These are phyloP conservation scores for Siderastrea siderea DNA, from an alignment of 92 coral and sea anemone species.

Conservation along the genomic window DNA sequence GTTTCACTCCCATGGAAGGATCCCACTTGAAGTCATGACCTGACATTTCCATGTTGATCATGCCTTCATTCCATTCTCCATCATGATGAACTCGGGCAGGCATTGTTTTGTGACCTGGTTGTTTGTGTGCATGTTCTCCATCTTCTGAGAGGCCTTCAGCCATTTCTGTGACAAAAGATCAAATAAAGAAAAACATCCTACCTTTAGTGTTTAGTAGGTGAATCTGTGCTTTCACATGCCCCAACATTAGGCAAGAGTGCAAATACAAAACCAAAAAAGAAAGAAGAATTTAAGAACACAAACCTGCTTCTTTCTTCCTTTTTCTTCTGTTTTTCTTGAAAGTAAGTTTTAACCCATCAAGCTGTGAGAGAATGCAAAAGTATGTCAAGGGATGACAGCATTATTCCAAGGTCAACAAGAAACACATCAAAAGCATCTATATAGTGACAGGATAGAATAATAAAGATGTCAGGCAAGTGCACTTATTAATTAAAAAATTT, in stretches of 20 bases:
- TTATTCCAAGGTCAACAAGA: too few relatives aligned
- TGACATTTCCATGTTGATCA: constrained; percentile 40
- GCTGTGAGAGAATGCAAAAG: constrained; percentile 56
- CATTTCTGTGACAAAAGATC: constrained; percentile 15
- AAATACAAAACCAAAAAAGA: not conserved
- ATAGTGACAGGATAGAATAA: too few relatives aligned
- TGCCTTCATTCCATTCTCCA: constrained; percentile 55
- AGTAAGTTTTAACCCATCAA: constrained; percentile 95
- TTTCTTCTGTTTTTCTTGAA: constrained; percentile 94
- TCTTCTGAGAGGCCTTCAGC: constrained; percentile 38
- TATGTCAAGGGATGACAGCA: not conserved
- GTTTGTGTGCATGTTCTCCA: constrained; percentile 15
- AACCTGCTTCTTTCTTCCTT: constrained; percentile 87
- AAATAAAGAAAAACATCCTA: not conserved
- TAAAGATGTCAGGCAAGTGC: too few relatives aligned
- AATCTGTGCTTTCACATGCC: not conserved
- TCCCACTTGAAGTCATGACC: constrained; percentile 68
- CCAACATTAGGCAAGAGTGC: not conserved
- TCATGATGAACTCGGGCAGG: constrained; percentile 41
- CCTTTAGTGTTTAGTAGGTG: not conserved
- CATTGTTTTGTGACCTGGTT: constrained; percentile 36
- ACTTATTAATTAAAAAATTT: too few relatives aligned
- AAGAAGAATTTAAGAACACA: not conserved
- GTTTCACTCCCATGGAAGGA: constrained; percentile 68
- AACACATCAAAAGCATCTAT: too few relatives aligned